Conservation (phyloP, 2,797 vertebrate genomes). For the Rousettus madagascariensis region DNA sequence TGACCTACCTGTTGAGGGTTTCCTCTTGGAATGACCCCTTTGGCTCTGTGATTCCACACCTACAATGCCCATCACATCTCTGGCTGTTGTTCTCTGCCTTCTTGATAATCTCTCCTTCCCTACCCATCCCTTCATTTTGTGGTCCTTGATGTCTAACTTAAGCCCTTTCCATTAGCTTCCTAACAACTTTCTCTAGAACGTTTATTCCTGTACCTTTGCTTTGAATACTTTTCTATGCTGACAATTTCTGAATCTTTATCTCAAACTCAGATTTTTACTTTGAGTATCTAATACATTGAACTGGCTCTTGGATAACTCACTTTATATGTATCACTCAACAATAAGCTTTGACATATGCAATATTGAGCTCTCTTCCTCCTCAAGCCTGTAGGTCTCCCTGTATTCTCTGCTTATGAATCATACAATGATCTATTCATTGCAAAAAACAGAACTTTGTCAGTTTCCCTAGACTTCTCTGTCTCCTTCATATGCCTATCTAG, state of each 20-base stretch:
- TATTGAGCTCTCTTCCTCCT: background rate
- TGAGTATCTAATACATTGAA: background rate
- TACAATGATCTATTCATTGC: background rate
- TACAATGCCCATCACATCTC: background rate
- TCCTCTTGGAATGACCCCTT: background rate
- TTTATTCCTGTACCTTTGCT: background rate
- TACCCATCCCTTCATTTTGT: background rate
- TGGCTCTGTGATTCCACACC: background rate
- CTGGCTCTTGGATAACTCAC: background rate
- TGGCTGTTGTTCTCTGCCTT: background rate
- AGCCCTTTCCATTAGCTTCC: background rate
- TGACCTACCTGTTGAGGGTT: background rate
- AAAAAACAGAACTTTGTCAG: background rate
- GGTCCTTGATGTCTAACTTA: background rate
- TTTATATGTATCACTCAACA: too few relatives aligned
- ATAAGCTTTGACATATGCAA: background rate
- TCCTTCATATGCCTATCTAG: background rate
- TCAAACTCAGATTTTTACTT: background rate
- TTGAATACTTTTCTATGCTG: background rate
- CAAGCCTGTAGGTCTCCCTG: background rate
- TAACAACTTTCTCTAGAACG: background rate
- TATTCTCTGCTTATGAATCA: background rate
- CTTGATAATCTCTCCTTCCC: background rate
- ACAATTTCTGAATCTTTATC: background rate
- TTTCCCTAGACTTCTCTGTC: background rate